Conservation (phyloP, 2,888 invertebrate species). For the Volucella zonaria region DNA sequence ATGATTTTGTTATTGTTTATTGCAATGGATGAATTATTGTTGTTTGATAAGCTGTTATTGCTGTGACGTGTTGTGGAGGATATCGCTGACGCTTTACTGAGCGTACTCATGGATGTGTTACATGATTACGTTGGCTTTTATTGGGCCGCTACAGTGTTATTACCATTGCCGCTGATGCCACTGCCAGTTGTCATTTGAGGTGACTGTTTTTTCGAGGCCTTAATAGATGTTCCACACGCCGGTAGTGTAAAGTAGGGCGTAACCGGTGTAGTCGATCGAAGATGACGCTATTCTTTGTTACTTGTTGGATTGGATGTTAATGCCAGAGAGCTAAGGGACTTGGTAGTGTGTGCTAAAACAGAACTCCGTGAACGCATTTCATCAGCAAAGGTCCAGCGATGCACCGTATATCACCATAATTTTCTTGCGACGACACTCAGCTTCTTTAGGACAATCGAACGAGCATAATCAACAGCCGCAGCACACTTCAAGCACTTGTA, state of each 20-base stretch:
- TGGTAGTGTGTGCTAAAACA: conserved; percentile 37
- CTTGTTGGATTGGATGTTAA: conserved; percentile 27
- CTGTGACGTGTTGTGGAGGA: conserved; percentile 54
- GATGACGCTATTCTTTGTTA: conserved; percentile 9
- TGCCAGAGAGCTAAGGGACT: conserved; percentile 27
- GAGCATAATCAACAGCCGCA: background rate
- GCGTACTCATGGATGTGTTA: conserved; percentile 43
- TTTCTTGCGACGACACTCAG: background rate
- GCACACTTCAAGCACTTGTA: background rate
- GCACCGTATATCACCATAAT: conserved; percentile 19
- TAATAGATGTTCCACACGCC: background rate
- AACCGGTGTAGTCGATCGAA: conserved; percentile 46
- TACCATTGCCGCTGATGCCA: conserved; percentile 43
- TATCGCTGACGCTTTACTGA: conserved; percentile 47
- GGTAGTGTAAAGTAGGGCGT: conserved; percentile 12
- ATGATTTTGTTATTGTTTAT: conserved; percentile 40
- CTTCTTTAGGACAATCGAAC: background rate
- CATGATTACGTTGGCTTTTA: conserved; percentile 45
- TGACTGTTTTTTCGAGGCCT: background rate
- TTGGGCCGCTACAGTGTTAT: conserved; percentile 14
- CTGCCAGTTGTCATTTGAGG: conserved; percentile 67
- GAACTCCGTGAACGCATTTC: conserved; percentile 66
- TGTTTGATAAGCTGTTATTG: conserved; percentile 48
- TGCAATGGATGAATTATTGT: conserved; percentile 37
- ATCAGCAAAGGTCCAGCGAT: conserved; percentile 21